Evolutionary conservation across 2,797 vertebrate species (phyloP).

Genomic region (Melanotaenia pygmaea): DNA sequence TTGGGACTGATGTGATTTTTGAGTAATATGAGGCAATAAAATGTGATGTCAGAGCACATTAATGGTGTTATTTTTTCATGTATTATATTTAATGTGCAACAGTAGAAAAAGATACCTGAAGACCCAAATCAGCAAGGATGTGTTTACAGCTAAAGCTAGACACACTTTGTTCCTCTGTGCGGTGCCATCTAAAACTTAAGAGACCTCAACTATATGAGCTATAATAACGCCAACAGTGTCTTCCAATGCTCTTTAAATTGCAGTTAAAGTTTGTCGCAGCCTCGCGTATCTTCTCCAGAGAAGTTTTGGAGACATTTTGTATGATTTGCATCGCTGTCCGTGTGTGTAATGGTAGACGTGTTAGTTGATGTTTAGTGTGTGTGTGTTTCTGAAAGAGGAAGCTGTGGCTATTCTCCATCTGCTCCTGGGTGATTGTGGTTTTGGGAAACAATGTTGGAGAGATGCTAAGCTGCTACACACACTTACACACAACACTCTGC

Average conservation of each 20-base stretch:
- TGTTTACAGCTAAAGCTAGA: background rate
- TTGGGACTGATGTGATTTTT: background rate
- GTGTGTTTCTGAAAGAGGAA: constrained; percentile 44
- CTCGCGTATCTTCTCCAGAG: background rate
- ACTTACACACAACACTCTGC: constrained; percentile 57
- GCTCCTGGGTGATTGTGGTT: constrained; percentile 89
- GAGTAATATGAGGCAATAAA: too few species aligned
- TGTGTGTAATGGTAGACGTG: constrained; percentile 4
- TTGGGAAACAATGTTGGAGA: constrained; percentile 76
- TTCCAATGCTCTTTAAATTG: background rate
- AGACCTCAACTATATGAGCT: background rate
- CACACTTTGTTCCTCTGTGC: background rate
- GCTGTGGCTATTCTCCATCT: constrained; percentile 88
- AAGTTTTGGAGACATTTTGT: constrained; percentile 1
- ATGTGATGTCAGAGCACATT: too few species aligned
- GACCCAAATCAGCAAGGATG: background rate
- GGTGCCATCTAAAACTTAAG: background rate
- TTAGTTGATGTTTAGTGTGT: constrained; percentile 15
- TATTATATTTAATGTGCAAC: background rate
- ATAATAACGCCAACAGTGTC: background rate
- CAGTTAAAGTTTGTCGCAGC: background rate
- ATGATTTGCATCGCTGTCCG: background rate
- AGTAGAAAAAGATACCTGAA: background rate
- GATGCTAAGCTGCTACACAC: constrained; percentile 71
- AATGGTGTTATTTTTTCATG: background rate